These are phyloP conservation scores for Tenthredo mesomela DNA, from an alignment of 2,888 invertebrate genomes.

Conservation along the genomic window DNA sequence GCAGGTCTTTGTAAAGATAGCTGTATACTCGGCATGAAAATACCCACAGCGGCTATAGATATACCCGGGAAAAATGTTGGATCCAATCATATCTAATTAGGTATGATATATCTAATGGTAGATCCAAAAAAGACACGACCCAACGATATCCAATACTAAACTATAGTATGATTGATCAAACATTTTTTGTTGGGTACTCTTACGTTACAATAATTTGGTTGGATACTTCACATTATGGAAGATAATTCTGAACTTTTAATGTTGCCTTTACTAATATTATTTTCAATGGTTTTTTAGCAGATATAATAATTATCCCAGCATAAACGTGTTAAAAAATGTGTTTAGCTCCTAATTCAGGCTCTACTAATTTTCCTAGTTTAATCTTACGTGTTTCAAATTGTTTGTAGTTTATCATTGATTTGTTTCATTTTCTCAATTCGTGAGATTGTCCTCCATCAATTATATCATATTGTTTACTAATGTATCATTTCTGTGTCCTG, in stretches of 20 bases:
- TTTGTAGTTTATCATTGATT: background rate
- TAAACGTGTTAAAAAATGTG: background rate
- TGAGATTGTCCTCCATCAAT: background rate
- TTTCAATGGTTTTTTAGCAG: background rate
- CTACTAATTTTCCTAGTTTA: background rate
- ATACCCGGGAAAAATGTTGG: background rate
- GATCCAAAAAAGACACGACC: too few relatives aligned
- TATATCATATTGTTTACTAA: background rate
- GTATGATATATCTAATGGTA: too few relatives aligned
- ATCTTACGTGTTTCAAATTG: background rate
- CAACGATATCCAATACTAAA: too few relatives aligned
- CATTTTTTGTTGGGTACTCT: background rate
- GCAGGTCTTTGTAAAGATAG: background rate
- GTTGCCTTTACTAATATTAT: background rate
- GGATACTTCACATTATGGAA: background rate
- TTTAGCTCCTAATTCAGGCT: too few relatives aligned
- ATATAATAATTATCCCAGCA: background rate
- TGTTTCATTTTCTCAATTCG: background rate
- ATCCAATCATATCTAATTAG: too few relatives aligned
- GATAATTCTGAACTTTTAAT: background rate
- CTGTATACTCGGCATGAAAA: background rate
- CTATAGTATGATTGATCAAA: too few relatives aligned
- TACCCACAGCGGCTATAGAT: background rate
- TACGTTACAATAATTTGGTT: background rate
- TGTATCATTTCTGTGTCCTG: background rate